These are phyloP conservation scores for Enteromius afrohamiltoni DNA, from an alignment of 2,797 vertebrate genomes.

Conservation along the genomic window DNA sequence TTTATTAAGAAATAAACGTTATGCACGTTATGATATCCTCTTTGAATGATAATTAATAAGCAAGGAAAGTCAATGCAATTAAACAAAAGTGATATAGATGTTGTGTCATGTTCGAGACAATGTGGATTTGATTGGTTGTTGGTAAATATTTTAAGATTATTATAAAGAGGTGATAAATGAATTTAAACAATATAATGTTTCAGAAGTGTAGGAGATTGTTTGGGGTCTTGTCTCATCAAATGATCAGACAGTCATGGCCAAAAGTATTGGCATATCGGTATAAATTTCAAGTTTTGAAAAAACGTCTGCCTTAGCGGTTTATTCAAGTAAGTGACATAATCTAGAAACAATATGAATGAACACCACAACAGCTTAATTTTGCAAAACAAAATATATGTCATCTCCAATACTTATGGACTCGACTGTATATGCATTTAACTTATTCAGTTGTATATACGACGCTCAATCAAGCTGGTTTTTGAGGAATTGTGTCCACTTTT, in stretches of 20 bases:
- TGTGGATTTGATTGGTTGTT: not conserved
- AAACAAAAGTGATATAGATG: not conserved
- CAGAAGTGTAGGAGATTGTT: not conserved
- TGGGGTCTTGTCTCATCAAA: not conserved
- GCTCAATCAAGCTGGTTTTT: not conserved
- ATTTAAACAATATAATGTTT: not conserved
- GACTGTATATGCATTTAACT: not conserved
- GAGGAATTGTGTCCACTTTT: not conserved
- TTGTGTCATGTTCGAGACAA: not conserved
- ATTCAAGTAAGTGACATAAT: too few relatives aligned
- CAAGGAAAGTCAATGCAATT: not conserved
- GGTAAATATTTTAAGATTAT: not conserved
- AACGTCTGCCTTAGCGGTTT: too few relatives aligned
- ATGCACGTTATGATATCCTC: not conserved
- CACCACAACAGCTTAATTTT: too few relatives aligned
- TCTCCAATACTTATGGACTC: too few relatives aligned
- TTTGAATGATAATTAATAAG: not conserved
- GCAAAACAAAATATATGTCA: too few relatives aligned
- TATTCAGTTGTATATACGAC: not conserved
- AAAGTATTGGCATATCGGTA: too few relatives aligned
- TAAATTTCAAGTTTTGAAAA: too few relatives aligned
- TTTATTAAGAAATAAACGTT: conserved; percentile 4
- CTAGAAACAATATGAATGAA: too few relatives aligned
- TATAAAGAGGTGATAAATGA: not conserved
- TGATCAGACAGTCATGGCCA: not conserved